Base-by-base conservation (phyloP, 1,140 invertebrate genomes). In the Macrocentrus cingulum region DNA sequence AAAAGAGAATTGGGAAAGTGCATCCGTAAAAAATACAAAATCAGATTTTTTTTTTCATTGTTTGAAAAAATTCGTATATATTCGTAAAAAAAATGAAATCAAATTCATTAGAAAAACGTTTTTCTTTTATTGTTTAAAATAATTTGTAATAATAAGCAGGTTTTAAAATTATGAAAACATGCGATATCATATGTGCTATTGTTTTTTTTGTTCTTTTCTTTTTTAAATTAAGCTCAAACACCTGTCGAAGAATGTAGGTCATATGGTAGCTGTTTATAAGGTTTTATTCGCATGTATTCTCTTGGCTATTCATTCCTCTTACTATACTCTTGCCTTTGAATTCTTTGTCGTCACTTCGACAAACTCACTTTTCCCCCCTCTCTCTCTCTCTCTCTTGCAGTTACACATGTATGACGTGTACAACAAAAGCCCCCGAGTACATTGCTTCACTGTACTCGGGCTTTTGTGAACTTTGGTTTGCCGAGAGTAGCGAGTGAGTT, bases 241-340 rank as follows among this genome's bases (percentile, higher is more conserved):
- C 60, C 60, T 62, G 60, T 52, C 36, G 29, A 8, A 22, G 42
- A 48, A 62, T 55, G 51, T 62, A 45, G 60, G 60, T 62, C 60
- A 62, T 50, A 39, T 34, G 25, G 16, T n/a, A 39, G 13, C 13
- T 13, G 15, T 32, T 9, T 13, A 54, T 2, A n/a, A 22, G 11
- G 18, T 18, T 32, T 41, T 46, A 37, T 34, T 46, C 42, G 25
- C 32, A 44, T 42, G 6, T 44, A 15, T 51, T 50, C 20, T n/a
- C 36, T n/a, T n/a, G 11, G 11, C 11, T 48, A n/a, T 48, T 25
- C 13, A 20, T 13, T 23, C 22, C 20, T 25, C 9, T 48, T n/a
- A 2, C 13, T n/a, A 6, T 48, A 48, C 6, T 48, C 20, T 48
- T 48, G 13, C 16, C 20, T 6, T n/a, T 29, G n/a, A n/a, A 4